Evolutionary conservation across 2,888 invertebrate genomes (phyloP), one percentile per base, ranked within the genome.

Genomic region (Xylophagus ater): DNA sequence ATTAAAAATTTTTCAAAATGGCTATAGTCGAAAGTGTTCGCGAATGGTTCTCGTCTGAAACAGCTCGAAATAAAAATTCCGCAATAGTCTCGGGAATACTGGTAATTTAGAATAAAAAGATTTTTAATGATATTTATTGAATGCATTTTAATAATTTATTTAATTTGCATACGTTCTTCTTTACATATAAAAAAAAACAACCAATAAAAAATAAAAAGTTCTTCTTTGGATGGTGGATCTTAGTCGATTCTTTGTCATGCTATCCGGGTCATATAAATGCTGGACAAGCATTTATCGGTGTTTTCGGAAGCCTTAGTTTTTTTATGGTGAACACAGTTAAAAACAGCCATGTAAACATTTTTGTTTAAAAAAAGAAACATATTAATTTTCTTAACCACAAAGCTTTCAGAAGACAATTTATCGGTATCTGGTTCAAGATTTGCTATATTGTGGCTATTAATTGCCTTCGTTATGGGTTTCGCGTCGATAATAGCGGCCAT

Each of bases 241-340:
- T 94, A 45, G 94, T 98, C 52, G 97, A 97, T 69, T 88, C 92
- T 7, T 81, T 88, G 40, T 78, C 88, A 0, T 78, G 78, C 14
- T 82, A 85, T 55, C 75, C 79, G 0, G 68, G 70, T 23, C 71
- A 82, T 67, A 66, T 94, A 62, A 70, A 70, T 6, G 75, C 81
- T 49, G 84, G 88, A 1, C 87, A 89, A 51, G 87, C 96, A 56
- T 79, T 93, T 39, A 93, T 94, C 57, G 98, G 97, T 6, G 83
- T 94, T 34, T 80, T 96, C 61, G 90, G 89, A 14, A 94, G 96
- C 2, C 53, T 98, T 40, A 93, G 96, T 12, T 74, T 98, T 43
- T 76, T 97, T 49, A 94, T 98, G 96, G 86, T 98, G 23, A 98
- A 98, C 66, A 81, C 89, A 2, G 92, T 98, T 1, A 87, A 93